Conservation (phyloP, 2,797 vertebrate genomes). For the Podargus strigoides region DNA sequence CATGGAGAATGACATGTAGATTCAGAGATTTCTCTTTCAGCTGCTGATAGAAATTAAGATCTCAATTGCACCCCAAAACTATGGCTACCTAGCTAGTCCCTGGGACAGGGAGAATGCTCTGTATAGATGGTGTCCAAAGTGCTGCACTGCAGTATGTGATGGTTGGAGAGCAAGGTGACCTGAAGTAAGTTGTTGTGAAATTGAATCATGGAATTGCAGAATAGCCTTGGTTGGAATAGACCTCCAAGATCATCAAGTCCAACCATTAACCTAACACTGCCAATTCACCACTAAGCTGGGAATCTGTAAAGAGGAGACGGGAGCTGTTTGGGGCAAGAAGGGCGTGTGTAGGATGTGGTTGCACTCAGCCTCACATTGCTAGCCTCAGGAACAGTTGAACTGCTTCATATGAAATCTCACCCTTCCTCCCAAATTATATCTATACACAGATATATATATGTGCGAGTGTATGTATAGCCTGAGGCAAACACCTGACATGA, state of each 20-base stretch:
- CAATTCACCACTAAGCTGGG: too few relatives aligned
- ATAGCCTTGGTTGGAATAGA: too few relatives aligned
- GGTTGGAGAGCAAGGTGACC: neutral
- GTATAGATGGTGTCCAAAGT: neutral
- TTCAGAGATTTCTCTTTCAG: neutral
- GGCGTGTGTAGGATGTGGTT: fast-evolving
- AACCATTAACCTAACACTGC: too few relatives aligned
- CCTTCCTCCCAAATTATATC: neutral
- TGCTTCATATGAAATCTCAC: neutral
- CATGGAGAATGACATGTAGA: neutral
- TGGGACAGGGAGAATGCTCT: neutral
- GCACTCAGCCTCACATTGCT: neutral
- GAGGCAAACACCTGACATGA: neutral
- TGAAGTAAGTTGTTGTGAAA: neutral
- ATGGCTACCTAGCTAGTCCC: neutral
- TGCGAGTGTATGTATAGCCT: neutral
- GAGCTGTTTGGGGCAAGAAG: neutral
- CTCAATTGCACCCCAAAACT: neutral
- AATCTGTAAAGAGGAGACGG: neutral
- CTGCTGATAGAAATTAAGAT: neutral
- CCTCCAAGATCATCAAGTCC: too few relatives aligned
- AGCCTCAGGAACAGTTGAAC: neutral
- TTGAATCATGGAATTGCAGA: too few relatives aligned
- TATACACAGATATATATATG: fast-evolving
- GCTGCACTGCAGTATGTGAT: neutral